Conservation (phyloP, 2,113 vertebrate genomes). For the Sturnira hondurensis region DNA sequence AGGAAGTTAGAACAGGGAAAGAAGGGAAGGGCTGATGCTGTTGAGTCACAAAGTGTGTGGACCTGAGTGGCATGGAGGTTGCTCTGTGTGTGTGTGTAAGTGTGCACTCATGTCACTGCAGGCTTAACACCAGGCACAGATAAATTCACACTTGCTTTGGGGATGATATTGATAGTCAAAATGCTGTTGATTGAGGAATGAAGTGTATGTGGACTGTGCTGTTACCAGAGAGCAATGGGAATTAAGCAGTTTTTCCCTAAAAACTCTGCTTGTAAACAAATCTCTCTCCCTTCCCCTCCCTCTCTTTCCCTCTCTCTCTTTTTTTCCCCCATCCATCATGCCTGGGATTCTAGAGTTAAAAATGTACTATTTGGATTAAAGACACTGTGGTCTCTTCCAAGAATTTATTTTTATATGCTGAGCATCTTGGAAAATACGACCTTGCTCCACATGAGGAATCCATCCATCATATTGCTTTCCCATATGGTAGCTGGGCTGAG, state of each 20-base stretch:
- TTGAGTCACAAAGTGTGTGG: not conserved
- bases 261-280: not conserved
- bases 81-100: too few relatives aligned
- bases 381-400: not conserved
- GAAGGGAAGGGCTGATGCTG: not conserved
- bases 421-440: not conserved
- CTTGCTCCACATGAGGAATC: not conserved
- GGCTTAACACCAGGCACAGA: not conserved
- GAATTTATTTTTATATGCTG: slow-evolving; percentile 21
- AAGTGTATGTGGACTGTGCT: not conserved
- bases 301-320: rapidly evolving
- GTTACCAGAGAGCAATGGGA: not conserved
- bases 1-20: not conserved
- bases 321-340: too few relatives aligned
- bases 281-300: rapidly evolving
- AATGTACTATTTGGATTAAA: not conserved
- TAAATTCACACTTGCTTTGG: not conserved
- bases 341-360: not conserved
- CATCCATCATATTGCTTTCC: not conserved
- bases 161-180: not conserved
- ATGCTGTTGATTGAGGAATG: not conserved
- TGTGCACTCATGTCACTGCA: not conserved
- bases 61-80: too few relatives aligned
- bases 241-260: not conserved
- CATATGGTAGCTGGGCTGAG: not conserved